These are phyloP conservation scores for Yponomeuta cagnagella DNA, from an alignment of 2,888 invertebrate genomes.

Conservation along the genomic window DNA sequence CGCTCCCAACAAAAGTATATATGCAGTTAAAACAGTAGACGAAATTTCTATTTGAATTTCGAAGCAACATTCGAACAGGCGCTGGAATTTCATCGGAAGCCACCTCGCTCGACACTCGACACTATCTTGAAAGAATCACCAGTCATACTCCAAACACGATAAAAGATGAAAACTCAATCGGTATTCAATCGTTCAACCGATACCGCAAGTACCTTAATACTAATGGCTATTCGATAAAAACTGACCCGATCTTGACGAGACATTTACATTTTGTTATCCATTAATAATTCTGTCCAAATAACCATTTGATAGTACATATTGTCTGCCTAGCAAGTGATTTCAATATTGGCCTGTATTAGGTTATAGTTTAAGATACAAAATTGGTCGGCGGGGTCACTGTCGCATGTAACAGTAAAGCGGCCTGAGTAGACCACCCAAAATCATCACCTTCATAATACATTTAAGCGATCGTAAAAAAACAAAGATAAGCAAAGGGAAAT, in stretches of 20 bases:
- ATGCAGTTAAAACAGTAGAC: background rate
- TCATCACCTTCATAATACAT: constrained; percentile 59
- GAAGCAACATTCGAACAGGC: background rate
- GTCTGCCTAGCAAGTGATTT: background rate
- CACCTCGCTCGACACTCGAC: constrained; percentile 22
- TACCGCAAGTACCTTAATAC: constrained; percentile 33
- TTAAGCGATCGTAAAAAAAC: constrained; percentile 50
- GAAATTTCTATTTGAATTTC: background rate
- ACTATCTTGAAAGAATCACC: constrained; percentile 46
- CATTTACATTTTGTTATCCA: constrained; percentile 49
- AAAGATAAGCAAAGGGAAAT: constrained; percentile 51
- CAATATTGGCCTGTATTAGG: background rate
- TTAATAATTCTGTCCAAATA: constrained; percentile 68
- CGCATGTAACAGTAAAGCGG: background rate
- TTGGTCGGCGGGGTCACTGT: background rate
- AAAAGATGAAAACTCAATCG: constrained; percentile 51
- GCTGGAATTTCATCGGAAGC: constrained; percentile 30
- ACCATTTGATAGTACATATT: constrained; percentile 53
- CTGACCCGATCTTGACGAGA: constrained; percentile 69
- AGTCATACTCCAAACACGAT: constrained; percentile 30
- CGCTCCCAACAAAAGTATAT: background rate
- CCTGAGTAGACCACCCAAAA: constrained; percentile 67
- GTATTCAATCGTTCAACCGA: constrained; percentile 47
- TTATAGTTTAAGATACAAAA: background rate
- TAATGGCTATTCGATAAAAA: constrained; percentile 66